A percentile compares a stretch with the other conserved stretches of the same genome.
Conservation (phyloP, 2,113 vertebrate species). For the Podiceps cristatus region DNA sequence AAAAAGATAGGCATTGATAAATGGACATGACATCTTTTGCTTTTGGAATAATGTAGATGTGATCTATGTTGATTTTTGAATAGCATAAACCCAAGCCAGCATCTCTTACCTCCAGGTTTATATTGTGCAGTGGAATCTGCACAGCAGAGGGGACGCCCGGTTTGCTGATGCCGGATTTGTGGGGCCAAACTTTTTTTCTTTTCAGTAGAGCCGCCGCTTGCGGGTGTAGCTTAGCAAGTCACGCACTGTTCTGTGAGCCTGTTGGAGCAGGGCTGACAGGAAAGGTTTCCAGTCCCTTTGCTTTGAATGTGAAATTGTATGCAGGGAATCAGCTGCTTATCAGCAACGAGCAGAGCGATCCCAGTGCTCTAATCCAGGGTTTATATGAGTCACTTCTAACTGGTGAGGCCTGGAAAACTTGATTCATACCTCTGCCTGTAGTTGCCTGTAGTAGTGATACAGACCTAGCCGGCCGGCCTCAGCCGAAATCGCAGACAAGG, state of each 20-base stretch:
- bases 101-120: background rate
- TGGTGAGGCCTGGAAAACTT: conserved; percentile 65
- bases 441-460: conserved; percentile 24
- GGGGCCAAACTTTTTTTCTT: background rate
- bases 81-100: background rate
- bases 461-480: background rate
- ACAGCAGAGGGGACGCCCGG: background rate
- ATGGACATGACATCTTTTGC: background rate
- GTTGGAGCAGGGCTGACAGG: conserved; percentile 30
- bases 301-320: conserved; percentile 60
- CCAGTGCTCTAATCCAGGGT: conserved; percentile 48
- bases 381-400: conserved; percentile 58
- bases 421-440: conserved; percentile 36
- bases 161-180: background rate
- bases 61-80: background rate
- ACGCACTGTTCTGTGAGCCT: background rate
- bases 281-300: conserved; percentile 55
- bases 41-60: background rate
- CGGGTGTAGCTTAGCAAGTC: background rate
- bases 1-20: background rate
- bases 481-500: conserved; percentile 19
- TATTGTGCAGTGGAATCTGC: background rate
- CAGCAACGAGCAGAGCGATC: conserved; percentile 34
- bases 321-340: conserved; percentile 69
- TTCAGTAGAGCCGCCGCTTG: background rate